phyloP scores from a whole-genome alignment of 2,113 vertebrate species.

The Columba livia region DNA sequence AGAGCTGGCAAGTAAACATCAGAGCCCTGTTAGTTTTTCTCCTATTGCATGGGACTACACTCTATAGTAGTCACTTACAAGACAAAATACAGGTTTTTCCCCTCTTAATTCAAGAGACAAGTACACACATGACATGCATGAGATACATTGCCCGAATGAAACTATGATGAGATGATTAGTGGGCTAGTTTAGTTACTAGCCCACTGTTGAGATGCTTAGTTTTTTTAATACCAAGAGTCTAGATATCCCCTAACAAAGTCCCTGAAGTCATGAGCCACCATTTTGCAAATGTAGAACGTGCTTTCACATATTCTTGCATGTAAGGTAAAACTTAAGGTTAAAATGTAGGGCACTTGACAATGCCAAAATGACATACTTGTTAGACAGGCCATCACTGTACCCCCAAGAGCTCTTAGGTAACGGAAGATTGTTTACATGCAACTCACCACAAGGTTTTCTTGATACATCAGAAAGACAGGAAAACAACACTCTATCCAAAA shows the following conservation, averaged over 20 bases:
- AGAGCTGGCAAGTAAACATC: not conserved
- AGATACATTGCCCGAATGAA: not conserved
- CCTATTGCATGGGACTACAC: not conserved
- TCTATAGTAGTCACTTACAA: not conserved
- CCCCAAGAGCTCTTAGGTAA: not conserved
- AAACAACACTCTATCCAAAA: not conserved
- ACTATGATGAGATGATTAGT: not conserved
- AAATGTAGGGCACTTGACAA: not conserved
- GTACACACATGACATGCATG: fast-evolving
- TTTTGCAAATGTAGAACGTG: not conserved
- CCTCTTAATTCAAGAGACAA: not conserved
- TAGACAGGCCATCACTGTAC: not conserved
- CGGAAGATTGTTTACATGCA: not conserved
- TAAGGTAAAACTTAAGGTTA: not conserved
- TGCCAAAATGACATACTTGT: not conserved
- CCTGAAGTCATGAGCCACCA: not conserved
- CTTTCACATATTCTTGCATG: not conserved
- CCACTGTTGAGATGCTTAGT: not conserved
- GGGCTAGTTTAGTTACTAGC: not conserved
- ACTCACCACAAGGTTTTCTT: not conserved
- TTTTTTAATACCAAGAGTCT: not conserved
- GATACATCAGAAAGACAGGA: not conserved
- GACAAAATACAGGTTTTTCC: not conserved
- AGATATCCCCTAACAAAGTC: not conserved
- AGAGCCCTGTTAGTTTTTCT: not conserved